Evolutionary conservation across 2,113 vertebrate genomes (phyloP).

Genomic region (Kryptolebias marmoratus): DNA sequence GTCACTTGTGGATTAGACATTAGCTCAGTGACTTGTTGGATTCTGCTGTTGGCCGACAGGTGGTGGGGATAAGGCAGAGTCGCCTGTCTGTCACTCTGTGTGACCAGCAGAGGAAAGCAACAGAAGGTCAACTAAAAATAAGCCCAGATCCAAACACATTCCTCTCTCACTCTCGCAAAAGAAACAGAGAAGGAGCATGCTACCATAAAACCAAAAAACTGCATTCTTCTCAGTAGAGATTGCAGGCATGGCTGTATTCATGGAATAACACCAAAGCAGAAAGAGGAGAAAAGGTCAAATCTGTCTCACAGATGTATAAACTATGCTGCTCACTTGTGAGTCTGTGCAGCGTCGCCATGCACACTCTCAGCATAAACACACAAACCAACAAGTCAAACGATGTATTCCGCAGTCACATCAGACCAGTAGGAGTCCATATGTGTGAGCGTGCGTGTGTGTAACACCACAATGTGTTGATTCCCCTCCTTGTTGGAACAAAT

Average conservation of each 20-base stretch:
- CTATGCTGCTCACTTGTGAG: constrained; percentile 26
- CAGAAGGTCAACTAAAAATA: constrained; percentile 5
- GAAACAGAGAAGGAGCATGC: not conserved
- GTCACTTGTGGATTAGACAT: constrained; percentile 20
- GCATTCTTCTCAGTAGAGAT: not conserved
- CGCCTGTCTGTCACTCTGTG: constrained; percentile 14
- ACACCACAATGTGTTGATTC: constrained; percentile 56
- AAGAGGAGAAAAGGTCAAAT: constrained; percentile 21
- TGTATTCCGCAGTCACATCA: constrained; percentile 35
- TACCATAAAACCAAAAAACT: not conserved
- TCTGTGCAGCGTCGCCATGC: constrained; percentile 18
- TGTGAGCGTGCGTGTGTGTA: constrained; percentile 38
- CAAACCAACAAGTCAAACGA: constrained; percentile 48
- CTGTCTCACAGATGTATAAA: constrained; percentile 49
- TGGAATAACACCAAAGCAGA: constrained; percentile 23
- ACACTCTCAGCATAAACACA: constrained; percentile 26
- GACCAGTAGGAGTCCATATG: constrained; percentile 37
- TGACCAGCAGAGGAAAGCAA: constrained; percentile 10
- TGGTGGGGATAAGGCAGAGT: constrained; percentile 8
- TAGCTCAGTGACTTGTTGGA: constrained; percentile 33
- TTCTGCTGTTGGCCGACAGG: constrained; percentile 12
- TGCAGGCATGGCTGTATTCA: constrained; percentile 6
- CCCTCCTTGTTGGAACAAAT: constrained; percentile 76
- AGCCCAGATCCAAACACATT: constrained; percentile 22
- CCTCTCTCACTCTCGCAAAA: not conserved